phyloP scores from a whole-genome alignment of 2,888 invertebrate species.

The Nysson spinosus region DNA sequence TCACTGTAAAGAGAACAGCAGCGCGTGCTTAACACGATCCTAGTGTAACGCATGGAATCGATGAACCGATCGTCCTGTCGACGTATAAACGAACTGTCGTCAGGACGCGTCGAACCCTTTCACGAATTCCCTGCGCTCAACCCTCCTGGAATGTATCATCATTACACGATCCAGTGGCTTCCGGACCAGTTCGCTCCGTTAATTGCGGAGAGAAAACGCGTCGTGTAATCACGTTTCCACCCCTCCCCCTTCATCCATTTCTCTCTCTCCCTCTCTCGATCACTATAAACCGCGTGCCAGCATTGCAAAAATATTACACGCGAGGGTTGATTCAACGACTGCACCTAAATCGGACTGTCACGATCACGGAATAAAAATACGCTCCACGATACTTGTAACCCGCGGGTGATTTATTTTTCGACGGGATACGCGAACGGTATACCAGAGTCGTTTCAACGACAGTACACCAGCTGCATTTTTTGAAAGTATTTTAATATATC shows the following conservation, averaged over 20 bases:
- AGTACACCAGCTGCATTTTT: conserved; percentile 2
- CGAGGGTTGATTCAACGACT: conserved; percentile 44
- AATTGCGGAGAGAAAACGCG: conserved; percentile 66
- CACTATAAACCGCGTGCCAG: conserved; percentile 33
- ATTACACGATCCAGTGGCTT: conserved; percentile 65
- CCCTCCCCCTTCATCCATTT: conserved; percentile 12
- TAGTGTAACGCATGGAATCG: conserved; percentile 46
- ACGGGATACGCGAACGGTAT: not conserved
- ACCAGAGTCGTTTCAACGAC: not conserved
- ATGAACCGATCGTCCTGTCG: conserved; percentile 44
- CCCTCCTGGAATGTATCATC: conserved; percentile 67
- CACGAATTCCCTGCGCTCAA: conserved; percentile 32
- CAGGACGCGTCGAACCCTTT: conserved; percentile 38
- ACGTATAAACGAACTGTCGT: conserved; percentile 51
- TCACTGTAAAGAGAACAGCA: not conserved
- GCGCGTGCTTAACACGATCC: conserved; percentile 19
- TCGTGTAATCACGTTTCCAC: conserved; percentile 61
- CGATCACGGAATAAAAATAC: conserved; percentile 39
- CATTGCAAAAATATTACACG: conserved; percentile 56
- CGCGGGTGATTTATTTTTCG: conserved; percentile 33
- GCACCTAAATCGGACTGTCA: conserved; percentile 37
- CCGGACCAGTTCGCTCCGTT: conserved; percentile 59
- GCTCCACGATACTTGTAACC: conserved; percentile 35
- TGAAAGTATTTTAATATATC: not conserved
- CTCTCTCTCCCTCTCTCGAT: not conserved